Base-by-base conservation (phyloP, 2,797 vertebrate species). In the Acanthis flammea region DNA sequence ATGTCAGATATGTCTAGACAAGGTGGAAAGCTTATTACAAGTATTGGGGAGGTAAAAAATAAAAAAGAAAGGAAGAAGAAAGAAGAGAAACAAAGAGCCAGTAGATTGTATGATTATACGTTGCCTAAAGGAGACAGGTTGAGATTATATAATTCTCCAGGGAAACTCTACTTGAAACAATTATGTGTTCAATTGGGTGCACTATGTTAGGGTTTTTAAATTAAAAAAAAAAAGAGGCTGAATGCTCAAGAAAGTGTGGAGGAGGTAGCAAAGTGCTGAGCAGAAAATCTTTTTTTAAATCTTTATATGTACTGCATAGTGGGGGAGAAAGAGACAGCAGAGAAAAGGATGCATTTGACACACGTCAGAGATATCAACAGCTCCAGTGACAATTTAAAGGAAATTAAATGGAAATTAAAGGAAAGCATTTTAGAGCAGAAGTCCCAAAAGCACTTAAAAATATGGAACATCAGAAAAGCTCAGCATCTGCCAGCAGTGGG, bases 331-430 rank as follows among this genome's bases (percentile, higher is more conserved):
- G 89, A 97, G 77, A 72, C 70, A 90, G 79, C 61, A 82, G 86
- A 94, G 91, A 90, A 94, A 87, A 93, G 88, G 84, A 95, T 96
- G 66, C 35, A 1, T 92, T 94, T 97, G 96, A 96, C 85, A 95
- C 18, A 30, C 92, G 80, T 96, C 96, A 97, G 92, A 93, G 90
- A 72, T 87, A 95, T 77, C 94, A 95, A 86, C 90, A 88, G 88
- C 81, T 93, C 88, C 81, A 88, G 86, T 80, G 83, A 89, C 92
- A 92, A 92, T 94, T 95, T 94, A 48, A 94, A 92, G 88, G 94
- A 95, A 93, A 94, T 96, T 96, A 95, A 95, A 95, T 97, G 90
- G 94, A 96, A 94, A 94, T 95, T 78, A 93, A 94, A 93, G 61
- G 83, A 71, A 94, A 93, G 88, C 39, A 0, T 62, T 95, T 95